Evolutionary conservation across 2,888 invertebrate genomes (phyloP), one percentile per base, ranked within the genome.

Genomic region (Ecdyonurus torrentis): DNA sequence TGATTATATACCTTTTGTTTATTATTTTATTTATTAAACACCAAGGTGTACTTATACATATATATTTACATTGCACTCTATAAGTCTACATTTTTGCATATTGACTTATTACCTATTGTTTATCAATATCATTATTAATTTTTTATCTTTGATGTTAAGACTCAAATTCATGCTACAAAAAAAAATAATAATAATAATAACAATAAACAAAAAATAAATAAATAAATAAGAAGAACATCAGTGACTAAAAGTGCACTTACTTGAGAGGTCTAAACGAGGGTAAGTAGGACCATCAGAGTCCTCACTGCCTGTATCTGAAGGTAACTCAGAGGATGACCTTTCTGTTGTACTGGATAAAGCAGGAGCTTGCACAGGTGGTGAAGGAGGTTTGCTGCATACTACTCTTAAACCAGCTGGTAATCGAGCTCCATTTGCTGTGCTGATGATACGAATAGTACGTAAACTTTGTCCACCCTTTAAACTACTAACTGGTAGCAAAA

Each of bases 371-470:
- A 55, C 55, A 5, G 55, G 55, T n/a, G n/a, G 22, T 5, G 55
- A 20, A n/a, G 55, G 5, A 5, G 55, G 55, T n/a, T 61, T 78
- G 76, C 25, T 79, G 68, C 19, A 79, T 70, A 67, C 79, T 79
- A 0, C 79, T 79, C 0, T 80, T 78, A 0, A 79, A 77, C 60
- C 79, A 67, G 66, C 79, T 80, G 25, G 81, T 78, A 68, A 78
- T 80, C 2, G 80, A 76, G 5, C 79, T 77, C 72, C 70, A 67
- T 80, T 80, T 0, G 83, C 77, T 0, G 85, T 81, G 68, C 86
- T 86, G 61, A 87, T 82, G 63, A 88, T 85, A 75, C 87, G 85
- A 63, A 86, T 83, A 0, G 84, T 83, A 68, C 83, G 83, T 63
- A 87, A 78, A 71, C 85, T 85, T 73, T 86, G 85, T 75, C 86